Evolutionary conservation across 1,140 invertebrate genomes (phyloP).

Genomic region (Leptinotarsa defecta): DNA sequence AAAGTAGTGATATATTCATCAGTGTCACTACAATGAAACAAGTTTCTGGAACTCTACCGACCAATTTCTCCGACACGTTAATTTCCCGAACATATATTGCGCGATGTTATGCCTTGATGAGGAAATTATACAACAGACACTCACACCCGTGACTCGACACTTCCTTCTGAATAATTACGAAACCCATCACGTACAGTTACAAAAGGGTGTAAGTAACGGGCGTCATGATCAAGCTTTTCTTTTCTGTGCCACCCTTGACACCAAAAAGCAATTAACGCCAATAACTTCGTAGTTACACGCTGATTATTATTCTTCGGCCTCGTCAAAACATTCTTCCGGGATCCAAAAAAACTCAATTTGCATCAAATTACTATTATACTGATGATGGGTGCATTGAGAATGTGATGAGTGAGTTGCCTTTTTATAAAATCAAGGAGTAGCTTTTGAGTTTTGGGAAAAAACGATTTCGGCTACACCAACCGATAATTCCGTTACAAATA

Average conservation of each 20-base stretch:
- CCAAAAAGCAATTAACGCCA: not conserved
- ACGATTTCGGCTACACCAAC: too few species aligned
- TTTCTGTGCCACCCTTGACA: not conserved
- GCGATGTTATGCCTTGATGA: slow-evolving; percentile 1
- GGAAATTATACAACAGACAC: slow-evolving; percentile 2
- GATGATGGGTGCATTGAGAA: not conserved
- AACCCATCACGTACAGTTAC: not conserved
- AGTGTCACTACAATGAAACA: too few species aligned
- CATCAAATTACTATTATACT: not conserved
- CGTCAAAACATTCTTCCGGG: not conserved
- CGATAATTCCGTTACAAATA: too few species aligned
- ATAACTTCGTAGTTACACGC: not conserved
- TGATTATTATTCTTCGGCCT: not conserved
- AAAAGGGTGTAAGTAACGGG: not conserved
- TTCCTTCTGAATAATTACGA: not conserved
- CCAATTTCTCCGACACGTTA: not conserved
- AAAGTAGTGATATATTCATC: too few species aligned
- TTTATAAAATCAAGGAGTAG: too few species aligned
- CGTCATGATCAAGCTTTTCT: slow-evolving; percentile 1
- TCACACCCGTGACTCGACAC: slow-evolving; percentile 4
- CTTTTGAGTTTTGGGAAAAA: too few species aligned
- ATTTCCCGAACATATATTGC: not conserved
- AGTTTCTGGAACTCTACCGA: not conserved
- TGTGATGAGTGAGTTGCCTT: too few species aligned
- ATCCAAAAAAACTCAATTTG: not conserved